These are phyloP conservation scores for Patella vulgata DNA, from an alignment of 1,140 invertebrate species.

Conservation along the genomic window DNA sequence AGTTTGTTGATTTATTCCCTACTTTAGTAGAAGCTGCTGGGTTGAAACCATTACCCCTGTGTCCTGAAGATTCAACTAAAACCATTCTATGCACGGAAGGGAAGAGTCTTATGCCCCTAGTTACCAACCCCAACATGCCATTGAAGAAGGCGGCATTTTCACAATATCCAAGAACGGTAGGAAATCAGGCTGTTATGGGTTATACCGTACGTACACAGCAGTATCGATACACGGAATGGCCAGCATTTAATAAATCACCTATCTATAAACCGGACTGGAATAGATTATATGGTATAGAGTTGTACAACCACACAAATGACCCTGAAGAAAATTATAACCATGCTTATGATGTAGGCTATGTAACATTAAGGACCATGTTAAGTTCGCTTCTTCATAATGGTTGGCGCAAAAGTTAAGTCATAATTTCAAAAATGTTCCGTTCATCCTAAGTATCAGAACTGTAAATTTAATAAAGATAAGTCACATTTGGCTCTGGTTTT, in stretches of 20 bases:
- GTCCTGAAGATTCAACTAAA: too few relatives aligned
- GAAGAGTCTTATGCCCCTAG: constrained; percentile 71
- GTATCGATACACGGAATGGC: constrained; percentile 81
- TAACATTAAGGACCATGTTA: constrained; percentile 34
- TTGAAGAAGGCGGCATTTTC: constrained; percentile 73
- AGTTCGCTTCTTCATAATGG: constrained; percentile 47
- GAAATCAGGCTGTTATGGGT: constrained; percentile 87
- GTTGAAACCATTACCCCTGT: too few relatives aligned
- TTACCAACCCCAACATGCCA: constrained; percentile 30
- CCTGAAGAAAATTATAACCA: too few relatives aligned
- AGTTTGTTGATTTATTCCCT: too few relatives aligned
- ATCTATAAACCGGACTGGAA: too few relatives aligned
- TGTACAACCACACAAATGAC: constrained; percentile 74
- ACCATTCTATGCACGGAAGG: constrained; percentile 87
- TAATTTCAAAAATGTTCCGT: too few relatives aligned
- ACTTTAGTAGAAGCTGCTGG: too few relatives aligned
- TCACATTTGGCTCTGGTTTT: too few relatives aligned
- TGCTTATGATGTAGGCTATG: constrained; percentile 46
- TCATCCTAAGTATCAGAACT: too few relatives aligned
- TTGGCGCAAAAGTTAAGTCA: too few relatives aligned
- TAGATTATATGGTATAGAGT: constrained; percentile 72
- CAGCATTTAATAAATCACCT: too few relatives aligned
- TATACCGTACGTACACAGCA: constrained; percentile 74
- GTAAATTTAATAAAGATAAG: too few relatives aligned
- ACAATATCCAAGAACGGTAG: constrained; percentile 86